Conservation (phyloP, 2,888 invertebrate species). For the Quadroppia sp. region DNA sequence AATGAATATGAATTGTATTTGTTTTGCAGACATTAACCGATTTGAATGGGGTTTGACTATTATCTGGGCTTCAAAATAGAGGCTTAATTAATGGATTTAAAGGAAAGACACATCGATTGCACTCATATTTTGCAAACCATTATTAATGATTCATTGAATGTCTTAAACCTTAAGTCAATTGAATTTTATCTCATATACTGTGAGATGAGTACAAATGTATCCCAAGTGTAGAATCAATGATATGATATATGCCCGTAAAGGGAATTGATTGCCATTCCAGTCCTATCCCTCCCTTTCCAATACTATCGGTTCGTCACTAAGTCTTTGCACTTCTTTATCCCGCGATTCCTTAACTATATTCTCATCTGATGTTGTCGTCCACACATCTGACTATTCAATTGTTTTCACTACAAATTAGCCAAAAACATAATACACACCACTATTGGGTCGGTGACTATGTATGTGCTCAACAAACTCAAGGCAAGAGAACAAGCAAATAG, state of each 20-base stretch:
- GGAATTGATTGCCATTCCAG: constrained; percentile 12
- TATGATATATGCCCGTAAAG: constrained; percentile 21
- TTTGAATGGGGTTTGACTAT: neutral
- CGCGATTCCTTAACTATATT: neutral
- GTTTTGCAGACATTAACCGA: neutral
- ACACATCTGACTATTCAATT: constrained; percentile 11
- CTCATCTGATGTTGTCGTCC: neutral
- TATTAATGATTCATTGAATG: constrained; percentile 9
- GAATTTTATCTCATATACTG: constrained; percentile 18
- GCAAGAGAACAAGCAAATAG: neutral
- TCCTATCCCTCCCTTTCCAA: neutral
- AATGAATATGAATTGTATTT: constrained; percentile 3
- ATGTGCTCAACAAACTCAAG: neutral
- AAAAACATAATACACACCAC: constrained; percentile 5
- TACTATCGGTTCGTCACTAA: neutral
- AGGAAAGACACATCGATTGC: neutral
- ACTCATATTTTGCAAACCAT: constrained; percentile 8
- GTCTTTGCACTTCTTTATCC: neutral
- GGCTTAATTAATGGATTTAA: constrained; percentile 12
- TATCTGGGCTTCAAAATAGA: neutral
- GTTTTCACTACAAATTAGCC: neutral
- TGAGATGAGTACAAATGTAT: constrained; percentile 21
- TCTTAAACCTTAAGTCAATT: constrained; percentile 24
- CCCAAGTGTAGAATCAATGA: constrained; percentile 14
- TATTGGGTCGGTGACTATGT: neutral